These are phyloP conservation scores for Drosophila fungiperda DNA, from an alignment of 2,888 invertebrate genomes.

Conservation along the genomic window DNA sequence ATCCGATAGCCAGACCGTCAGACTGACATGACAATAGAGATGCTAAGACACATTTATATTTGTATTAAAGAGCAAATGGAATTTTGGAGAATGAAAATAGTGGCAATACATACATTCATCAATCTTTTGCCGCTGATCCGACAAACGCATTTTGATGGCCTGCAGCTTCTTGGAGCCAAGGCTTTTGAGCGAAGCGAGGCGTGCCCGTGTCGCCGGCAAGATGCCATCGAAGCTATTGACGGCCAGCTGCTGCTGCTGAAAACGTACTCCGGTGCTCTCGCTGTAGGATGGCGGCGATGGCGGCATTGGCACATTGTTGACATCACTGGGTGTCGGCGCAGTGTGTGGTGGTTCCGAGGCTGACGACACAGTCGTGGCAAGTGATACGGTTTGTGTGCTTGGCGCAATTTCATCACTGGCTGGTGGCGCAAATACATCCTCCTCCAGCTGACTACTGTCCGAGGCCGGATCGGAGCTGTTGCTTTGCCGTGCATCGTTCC, in stretches of 20 bases:
- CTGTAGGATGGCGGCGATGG: conserved; percentile 66
- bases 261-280: conserved; percentile 59
- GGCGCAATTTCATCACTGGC: conserved; percentile 63
- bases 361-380: conserved; percentile 1
- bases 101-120: conserved; percentile 83
- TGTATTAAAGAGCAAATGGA: neutral
- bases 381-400: conserved; percentile 41
- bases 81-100: neutral
- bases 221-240: conserved; percentile 70
- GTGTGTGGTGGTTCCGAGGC: conserved; percentile 2
- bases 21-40: neutral
- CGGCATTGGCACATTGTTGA: conserved; percentile 1
- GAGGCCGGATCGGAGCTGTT: conserved; percentile 83
- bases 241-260: conserved; percentile 71
- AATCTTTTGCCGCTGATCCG: conserved; percentile 84
- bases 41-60: neutral
- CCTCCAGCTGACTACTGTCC: conserved; percentile 81
- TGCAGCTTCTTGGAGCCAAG: conserved; percentile 89
- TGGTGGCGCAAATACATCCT: conserved; percentile 78
- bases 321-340: conserved; percentile 23
- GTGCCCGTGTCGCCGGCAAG: conserved; percentile 86
- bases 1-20: neutral
- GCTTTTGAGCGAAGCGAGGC: conserved; percentile 88
- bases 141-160: conserved; percentile 88
- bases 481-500: conserved; percentile 64